A percentile compares a stretch with the other conserved stretches of the same genome.
phyloP scores from a whole-genome alignment of 1,140 invertebrate genomes.

The Trichogramma pretiosum region DNA sequence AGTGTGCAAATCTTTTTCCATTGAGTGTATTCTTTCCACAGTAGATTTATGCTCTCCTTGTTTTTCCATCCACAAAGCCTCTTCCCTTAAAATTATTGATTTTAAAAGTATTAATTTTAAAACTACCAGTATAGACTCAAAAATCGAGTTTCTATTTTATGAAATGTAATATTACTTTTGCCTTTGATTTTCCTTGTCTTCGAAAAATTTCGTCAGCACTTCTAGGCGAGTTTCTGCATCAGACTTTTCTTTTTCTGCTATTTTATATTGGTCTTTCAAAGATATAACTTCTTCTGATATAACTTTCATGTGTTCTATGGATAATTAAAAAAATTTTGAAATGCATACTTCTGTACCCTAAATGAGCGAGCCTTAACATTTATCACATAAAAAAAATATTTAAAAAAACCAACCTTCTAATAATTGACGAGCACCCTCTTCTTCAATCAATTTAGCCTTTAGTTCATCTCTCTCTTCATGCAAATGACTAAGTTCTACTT shows the following conservation, averaged over 20 bases:
- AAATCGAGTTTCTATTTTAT: slow-evolving; percentile 13
- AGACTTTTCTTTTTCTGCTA: slow-evolving; percentile 65
- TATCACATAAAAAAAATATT: too few relatives aligned
- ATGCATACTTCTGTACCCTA: slow-evolving; percentile 7
- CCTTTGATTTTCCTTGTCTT: slow-evolving; percentile 76
- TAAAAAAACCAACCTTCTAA: slow-evolving; percentile 33
- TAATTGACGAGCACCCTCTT: slow-evolving; percentile 39
- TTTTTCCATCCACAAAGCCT: slow-evolving; percentile 72
- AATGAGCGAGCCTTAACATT: too few relatives aligned
- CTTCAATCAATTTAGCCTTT: slow-evolving; percentile 36
- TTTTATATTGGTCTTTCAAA: slow-evolving; percentile 57
- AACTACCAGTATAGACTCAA: slow-evolving; percentile 8
- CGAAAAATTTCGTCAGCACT: slow-evolving; percentile 79
- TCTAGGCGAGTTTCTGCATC: slow-evolving; percentile 75
- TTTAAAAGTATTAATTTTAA: slow-evolving; percentile 12
- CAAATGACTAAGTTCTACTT: slow-evolving; percentile 33
- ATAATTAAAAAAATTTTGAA: slow-evolving; percentile 11
- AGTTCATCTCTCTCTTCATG: slow-evolving; percentile 40
- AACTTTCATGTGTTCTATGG: slow-evolving; percentile 38
- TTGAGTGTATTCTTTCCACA: slow-evolving; percentile 63
- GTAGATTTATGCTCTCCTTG: slow-evolving; percentile 73
- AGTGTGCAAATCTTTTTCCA: slow-evolving; percentile 53
- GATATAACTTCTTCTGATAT: slow-evolving; percentile 46
- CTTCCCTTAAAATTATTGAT: slow-evolving; percentile 52
- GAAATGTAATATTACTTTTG: slow-evolving; percentile 56